Conservation (phyloP, 2,113 vertebrate genomes). For the Chauna torquata region DNA sequence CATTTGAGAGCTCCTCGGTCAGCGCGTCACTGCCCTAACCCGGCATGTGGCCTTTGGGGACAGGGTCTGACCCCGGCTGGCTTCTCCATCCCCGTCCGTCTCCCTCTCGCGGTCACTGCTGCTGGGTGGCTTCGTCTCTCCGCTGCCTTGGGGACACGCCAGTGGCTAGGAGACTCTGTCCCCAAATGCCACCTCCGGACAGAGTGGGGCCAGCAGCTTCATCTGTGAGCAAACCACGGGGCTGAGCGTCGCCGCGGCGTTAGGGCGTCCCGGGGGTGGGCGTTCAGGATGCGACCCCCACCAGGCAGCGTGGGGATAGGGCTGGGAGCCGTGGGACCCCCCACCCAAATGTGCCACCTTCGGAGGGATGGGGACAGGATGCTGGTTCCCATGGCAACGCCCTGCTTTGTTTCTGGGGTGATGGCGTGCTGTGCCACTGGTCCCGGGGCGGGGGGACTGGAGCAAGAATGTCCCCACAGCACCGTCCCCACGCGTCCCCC, state of each 20-base stretch:
- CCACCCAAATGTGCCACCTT: not conserved
- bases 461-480: not conserved
- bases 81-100: not conserved
- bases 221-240: not conserved
- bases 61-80: not conserved
- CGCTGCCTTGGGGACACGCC: not conserved
- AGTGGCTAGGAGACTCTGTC: not conserved
- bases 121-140: not conserved
- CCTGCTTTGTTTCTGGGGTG: conserved; percentile 26
- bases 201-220: too few relatives aligned
- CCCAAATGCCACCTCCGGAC: not conserved
- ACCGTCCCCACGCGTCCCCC: not conserved
- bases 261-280: too few relatives aligned
- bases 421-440: too few relatives aligned
- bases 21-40: not conserved
- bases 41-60: not conserved
- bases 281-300: not conserved
- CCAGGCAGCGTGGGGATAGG: not conserved
- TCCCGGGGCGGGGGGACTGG: too few relatives aligned
- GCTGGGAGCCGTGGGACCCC: not conserved
- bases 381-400: conserved; percentile 39
- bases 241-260: not conserved
- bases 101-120: not conserved
- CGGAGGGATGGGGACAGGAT: not conserved
- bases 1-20: not conserved